phyloP scores from a whole-genome alignment of 2,888 invertebrate genomes.

The Eupithecia dodoneata region DNA sequence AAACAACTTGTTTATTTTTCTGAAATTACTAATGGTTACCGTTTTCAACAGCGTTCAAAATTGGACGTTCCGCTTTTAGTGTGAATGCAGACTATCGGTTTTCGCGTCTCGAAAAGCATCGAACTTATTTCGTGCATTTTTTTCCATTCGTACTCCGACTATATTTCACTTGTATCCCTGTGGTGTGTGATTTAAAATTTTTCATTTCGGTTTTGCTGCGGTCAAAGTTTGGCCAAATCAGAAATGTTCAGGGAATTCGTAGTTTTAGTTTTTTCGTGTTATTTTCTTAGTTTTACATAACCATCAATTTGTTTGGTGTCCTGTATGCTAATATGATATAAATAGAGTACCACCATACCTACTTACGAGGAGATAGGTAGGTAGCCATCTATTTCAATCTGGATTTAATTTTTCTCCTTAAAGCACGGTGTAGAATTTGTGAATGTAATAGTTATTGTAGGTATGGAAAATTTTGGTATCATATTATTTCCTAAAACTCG shows the following conservation, averaged over 20 bases:
- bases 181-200: conserved; percentile 47
- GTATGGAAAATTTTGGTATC: not conserved
- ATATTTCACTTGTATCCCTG: conserved; percentile 54
- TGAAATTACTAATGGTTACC: not conserved
- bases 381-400: too few species aligned
- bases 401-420: not conserved
- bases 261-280: not conserved
- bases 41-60: not conserved
- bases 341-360: not conserved
- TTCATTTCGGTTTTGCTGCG: conserved; percentile 31
- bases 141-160: conserved; percentile 60
- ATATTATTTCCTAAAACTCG: not conserved
- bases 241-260: not conserved
- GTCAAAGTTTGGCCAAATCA: conserved; percentile 24
- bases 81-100: conserved; percentile 61
- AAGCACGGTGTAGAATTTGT: not conserved
- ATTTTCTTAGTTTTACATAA: not conserved
- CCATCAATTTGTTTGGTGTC: not conserved
- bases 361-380: too few species aligned
- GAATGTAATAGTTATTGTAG: not conserved
- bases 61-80: not conserved
- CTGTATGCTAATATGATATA: not conserved
- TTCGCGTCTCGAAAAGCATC: conserved; percentile 73
- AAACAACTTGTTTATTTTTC: not conserved
- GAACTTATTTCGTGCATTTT: conserved; percentile 75